Percentiles rank a stretch among this genome's conserved stretches.
phyloP scores from a whole-genome alignment of 2,113 vertebrate species.

The Paradoxurus hermaphroditus region DNA sequence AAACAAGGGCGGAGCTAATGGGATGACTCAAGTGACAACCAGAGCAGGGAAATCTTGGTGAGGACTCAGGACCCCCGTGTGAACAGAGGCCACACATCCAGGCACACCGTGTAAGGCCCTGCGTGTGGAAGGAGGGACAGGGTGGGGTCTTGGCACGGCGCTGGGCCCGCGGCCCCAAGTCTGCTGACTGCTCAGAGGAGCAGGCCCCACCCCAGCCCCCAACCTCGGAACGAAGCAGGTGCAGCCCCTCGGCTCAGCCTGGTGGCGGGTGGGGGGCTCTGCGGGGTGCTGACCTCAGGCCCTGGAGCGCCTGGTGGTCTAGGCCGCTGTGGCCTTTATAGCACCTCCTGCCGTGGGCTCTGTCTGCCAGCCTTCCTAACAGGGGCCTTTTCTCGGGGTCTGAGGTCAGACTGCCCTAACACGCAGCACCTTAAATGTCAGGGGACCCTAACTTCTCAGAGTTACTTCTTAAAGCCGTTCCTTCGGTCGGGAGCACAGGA shows the following conservation, averaged over 20 bases:
- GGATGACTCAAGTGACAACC: not conserved
- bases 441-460: not conserved
- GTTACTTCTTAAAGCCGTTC: not conserved
- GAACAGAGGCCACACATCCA: not conserved
- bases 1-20: not conserved
- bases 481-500: not conserved
- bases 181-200: not conserved
- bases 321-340: not conserved
- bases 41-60: not conserved
- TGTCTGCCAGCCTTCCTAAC: not conserved
- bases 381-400: not conserved
- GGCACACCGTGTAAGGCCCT: not conserved
- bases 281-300: not conserved
- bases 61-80: accelerated
- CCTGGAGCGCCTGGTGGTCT: not conserved
- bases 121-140: not conserved
- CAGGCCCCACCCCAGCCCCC: not conserved
- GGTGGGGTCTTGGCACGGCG: not conserved
- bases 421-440: not conserved
- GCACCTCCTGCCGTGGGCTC: not conserved
- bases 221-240: not conserved
- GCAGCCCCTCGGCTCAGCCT: not conserved
- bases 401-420: not conserved
- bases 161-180: not conserved
- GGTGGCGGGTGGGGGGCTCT: not conserved